Percentiles rank a stretch among this genome's conserved stretches.
phyloP scores from a whole-genome alignment of 2,888 invertebrate species.

The Amphimallon solstitiale region DNA sequence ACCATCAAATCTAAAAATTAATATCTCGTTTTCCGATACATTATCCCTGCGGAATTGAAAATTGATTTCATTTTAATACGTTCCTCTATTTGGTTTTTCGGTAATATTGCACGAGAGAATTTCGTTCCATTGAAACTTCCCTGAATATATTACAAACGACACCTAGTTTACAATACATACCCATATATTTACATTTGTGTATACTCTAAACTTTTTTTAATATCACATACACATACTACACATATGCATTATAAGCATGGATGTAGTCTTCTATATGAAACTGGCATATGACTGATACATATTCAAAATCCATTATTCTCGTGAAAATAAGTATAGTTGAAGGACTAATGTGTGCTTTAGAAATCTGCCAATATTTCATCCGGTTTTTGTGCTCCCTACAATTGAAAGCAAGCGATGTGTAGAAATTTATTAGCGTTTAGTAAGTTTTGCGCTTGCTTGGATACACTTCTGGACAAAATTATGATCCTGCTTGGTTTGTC shows the following conservation, averaged over 20 bases:
- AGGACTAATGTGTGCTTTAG: background rate
- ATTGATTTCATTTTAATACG: conserved; percentile 27
- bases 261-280: background rate
- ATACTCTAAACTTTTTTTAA: conserved; percentile 22
- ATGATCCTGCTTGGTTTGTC: too few relatives aligned
- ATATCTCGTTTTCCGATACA: conserved; percentile 32
- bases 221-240: background rate
- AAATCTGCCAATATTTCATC: background rate
- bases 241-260: background rate
- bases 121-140: background rate
- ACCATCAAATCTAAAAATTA: conserved; percentile 7
- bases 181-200: conserved; percentile 6
- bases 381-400: background rate
- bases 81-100: background rate
- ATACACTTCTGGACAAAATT: background rate
- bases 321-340: background rate
- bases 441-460: background rate
- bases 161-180: too few relatives aligned
- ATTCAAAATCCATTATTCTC: background rate
- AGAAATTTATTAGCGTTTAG: background rate
- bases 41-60: conserved; percentile 18
- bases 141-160: background rate
- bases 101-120: background rate
- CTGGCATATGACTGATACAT: conserved; percentile 7
- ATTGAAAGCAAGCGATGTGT: conserved; percentile 19